phyloP scores from a whole-genome alignment of 1,140 invertebrate species.

The Drosophila willistoni region DNA sequence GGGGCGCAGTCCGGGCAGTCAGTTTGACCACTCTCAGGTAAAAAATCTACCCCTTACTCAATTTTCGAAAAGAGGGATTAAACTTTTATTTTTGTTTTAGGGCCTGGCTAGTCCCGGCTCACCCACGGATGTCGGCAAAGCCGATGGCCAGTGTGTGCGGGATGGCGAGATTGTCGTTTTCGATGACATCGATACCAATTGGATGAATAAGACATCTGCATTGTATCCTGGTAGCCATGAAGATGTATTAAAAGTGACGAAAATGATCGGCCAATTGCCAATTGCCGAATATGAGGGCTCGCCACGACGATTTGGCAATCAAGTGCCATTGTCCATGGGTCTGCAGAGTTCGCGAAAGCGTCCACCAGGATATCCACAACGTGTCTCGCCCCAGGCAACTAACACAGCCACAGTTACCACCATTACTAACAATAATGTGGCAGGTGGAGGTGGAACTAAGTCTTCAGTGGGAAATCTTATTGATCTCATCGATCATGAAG shows the following conservation, averaged over 20 bases:
- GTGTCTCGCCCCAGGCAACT: conserved; percentile 59
- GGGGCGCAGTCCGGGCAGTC: conserved; percentile 78
- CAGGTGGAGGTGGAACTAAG: conserved; percentile 27
- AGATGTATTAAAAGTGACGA: conserved; percentile 87
- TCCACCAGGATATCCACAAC: conserved; percentile 88
- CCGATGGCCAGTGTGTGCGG: conserved; percentile 66
- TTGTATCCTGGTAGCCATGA: conserved; percentile 65
- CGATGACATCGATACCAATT: conserved; percentile 90
- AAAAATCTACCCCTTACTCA: not conserved
- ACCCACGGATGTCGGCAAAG: conserved; percentile 78
- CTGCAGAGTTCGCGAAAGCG: conserved; percentile 84
- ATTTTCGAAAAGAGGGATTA: not conserved
- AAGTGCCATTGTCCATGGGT: conserved; percentile 22
- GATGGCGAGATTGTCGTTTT: conserved; percentile 89
- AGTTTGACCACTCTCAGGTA: conserved; percentile 70
- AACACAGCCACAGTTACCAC: not conserved
- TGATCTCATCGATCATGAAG: conserved; percentile 66
- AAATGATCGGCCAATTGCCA: conserved; percentile 90
- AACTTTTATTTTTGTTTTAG: conserved; percentile 25
- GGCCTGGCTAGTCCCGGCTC: conserved; percentile 74
- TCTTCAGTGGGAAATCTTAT: conserved; percentile 62
- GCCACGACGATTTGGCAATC: conserved; percentile 91
- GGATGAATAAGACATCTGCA: conserved; percentile 83
- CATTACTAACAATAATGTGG: conserved; percentile 42
- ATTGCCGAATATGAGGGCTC: conserved; percentile 93